Conservation (phyloP, 2,797 vertebrate species). For the Phoebastria nigripes region DNA sequence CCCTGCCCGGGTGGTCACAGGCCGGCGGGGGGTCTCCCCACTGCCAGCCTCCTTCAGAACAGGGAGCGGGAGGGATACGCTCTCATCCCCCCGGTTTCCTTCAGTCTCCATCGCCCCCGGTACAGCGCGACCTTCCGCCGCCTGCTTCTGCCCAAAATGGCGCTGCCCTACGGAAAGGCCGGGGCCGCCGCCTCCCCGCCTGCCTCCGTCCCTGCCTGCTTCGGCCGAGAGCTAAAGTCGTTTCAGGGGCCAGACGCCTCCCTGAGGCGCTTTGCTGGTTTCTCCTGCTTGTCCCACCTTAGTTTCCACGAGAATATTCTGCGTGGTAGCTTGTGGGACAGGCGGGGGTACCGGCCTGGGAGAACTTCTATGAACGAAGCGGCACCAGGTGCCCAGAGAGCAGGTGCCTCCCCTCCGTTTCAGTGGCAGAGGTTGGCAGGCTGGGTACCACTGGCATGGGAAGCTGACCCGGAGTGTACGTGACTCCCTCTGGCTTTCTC, state of each 20-base stretch:
- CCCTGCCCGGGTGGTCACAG: neutral
- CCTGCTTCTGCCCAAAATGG: neutral
- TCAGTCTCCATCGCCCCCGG: neutral
- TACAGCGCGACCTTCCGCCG: neutral
- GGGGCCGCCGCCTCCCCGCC: neutral
- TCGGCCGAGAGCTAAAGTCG: neutral
- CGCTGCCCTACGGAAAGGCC: neutral
- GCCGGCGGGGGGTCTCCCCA: neutral
- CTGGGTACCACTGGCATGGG: accelerated
- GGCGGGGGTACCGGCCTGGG: neutral
- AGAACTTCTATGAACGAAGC: accelerated
- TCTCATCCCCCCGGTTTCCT: too few species aligned
- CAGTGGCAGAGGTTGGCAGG: neutral
- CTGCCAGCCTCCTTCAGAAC: neutral
- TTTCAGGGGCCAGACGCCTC: neutral
- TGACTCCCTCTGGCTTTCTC: neutral
- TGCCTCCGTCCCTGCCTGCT: too few species aligned
- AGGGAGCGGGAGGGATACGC: neutral
- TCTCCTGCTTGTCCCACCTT: accelerated
- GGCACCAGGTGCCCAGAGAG: accelerated
- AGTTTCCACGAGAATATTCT: accelerated
- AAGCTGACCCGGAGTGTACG: accelerated
- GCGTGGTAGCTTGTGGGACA: too few species aligned
- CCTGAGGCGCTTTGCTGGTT: neutral
- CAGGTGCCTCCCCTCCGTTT: accelerated